Percentiles rank a stretch among this genome's conserved stretches.
Conservation (phyloP, 2,797 vertebrate genomes). For the Pangasius sanitwongsei region DNA sequence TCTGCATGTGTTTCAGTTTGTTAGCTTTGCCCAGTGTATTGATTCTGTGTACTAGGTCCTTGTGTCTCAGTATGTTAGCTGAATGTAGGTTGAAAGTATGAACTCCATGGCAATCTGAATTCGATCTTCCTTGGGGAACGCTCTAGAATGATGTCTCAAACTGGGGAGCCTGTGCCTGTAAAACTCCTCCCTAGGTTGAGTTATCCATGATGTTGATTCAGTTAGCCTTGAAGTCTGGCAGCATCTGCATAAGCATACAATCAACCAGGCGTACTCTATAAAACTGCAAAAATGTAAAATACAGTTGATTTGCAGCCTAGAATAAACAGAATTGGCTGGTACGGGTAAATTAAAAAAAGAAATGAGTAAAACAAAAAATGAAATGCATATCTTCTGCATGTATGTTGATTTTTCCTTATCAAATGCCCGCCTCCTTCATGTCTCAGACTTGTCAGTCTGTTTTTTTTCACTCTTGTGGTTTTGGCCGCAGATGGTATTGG, state of each 20-base stretch:
- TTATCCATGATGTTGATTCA: not conserved
- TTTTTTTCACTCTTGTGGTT: no score
- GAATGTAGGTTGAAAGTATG: not conserved
- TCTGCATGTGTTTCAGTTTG: not conserved
- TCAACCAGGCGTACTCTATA: not conserved
- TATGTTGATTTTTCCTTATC: not conserved
- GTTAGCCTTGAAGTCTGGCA: not conserved
- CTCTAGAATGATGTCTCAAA: not conserved
- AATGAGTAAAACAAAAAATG: not conserved
- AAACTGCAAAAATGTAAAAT: not conserved
- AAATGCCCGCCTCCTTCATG: not conserved
- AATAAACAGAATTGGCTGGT: not conserved
- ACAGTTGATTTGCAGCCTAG: no score
- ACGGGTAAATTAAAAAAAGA: not conserved
- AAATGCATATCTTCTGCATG: not conserved
- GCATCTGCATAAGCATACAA: not conserved
- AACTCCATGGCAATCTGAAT: not conserved
- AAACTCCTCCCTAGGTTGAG: not conserved
- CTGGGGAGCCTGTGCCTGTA: not conserved
- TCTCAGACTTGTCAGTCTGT: not conserved
- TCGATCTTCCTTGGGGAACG: not conserved
- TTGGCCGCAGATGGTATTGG: not conserved
- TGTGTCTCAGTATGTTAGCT: not conserved
- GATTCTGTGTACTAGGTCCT: not conserved
- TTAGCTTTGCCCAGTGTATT: not conserved